These are phyloP conservation scores for Limonius californicus DNA, from an alignment of 1,140 invertebrate genomes.

Conservation along the genomic window DNA sequence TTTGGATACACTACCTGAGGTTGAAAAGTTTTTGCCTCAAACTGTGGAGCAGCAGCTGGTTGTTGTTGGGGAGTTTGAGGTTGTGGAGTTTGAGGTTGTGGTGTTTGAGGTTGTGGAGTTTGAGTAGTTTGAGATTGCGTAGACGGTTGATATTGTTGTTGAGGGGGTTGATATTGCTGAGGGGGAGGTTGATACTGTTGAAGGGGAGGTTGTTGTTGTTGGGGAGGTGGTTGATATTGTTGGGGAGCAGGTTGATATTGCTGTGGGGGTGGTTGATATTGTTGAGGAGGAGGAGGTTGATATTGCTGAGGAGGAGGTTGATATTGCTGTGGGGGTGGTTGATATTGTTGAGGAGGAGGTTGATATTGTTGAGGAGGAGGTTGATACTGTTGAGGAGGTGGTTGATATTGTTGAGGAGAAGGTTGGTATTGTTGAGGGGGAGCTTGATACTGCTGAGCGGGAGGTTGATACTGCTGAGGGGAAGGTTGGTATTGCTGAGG, in stretches of 20 bases:
- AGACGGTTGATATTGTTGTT: slow-evolving; percentile 27
- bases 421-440: slow-evolving; percentile 28
- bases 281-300: slow-evolving; percentile 26
- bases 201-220: slow-evolving; percentile 20
- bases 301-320: no score
- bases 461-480: slow-evolving; percentile 20
- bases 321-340: no score
- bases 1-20: slow-evolving; percentile 47
- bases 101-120: slow-evolving; percentile 30
- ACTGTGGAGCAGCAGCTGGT: slow-evolving; percentile 44
- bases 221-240: slow-evolving; percentile 17
- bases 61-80: slow-evolving; percentile 40
- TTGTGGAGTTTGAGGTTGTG: slow-evolving; percentile 32
- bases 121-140: not conserved
- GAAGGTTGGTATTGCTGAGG: slow-evolving; percentile 22
- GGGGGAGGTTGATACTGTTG: slow-evolving; percentile 29
- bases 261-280: slow-evolving; percentile 17
- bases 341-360: no score
- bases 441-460: slow-evolving; percentile 17
- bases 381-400: slow-evolving; percentile 25
- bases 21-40: slow-evolving; percentile 46
- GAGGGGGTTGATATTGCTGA: slow-evolving; percentile 23
- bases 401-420: slow-evolving; percentile 24
- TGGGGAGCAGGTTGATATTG: slow-evolving; percentile 18
- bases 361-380: slow-evolving; percentile 24